Conservation (phyloP, 2,113 vertebrate species). For the Brienomyrus longianalis region DNA sequence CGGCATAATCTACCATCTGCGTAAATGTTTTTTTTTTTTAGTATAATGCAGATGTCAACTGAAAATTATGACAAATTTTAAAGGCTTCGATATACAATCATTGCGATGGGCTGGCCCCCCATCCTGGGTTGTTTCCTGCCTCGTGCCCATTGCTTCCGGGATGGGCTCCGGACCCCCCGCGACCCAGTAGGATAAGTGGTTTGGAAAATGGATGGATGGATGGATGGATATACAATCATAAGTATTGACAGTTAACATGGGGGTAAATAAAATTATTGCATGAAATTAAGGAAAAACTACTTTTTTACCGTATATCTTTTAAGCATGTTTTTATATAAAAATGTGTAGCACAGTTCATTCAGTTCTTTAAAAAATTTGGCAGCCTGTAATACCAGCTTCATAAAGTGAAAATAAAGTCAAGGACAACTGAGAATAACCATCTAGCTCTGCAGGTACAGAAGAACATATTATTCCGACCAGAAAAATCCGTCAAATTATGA, state of each 20-base stretch:
- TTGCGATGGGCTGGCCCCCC: no score
- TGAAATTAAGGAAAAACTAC: not conserved
- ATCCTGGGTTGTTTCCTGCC: no score
- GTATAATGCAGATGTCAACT: not conserved
- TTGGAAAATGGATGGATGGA: no score
- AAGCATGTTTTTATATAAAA: not conserved
- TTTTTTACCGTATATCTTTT: not conserved
- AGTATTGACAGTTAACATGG: not conserved
- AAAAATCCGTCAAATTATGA: not conserved
- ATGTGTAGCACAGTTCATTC: not conserved
- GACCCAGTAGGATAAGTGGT: no score
- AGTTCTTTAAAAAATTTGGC: not conserved
- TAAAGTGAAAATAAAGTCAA: not conserved
- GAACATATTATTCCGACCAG: not conserved
- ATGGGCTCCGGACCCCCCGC: no score
- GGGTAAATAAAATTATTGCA: not conserved
- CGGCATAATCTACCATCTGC: not conserved
- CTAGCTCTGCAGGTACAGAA: not conserved
- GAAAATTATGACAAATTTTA: not conserved
- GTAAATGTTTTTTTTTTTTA: not conserved
- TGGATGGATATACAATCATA: no score
- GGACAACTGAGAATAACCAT: not conserved
- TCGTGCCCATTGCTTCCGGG: no score
- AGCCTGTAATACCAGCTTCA: not conserved
- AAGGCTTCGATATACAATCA: not conserved